Evolutionary conservation across 2,888 invertebrate genomes (phyloP).

Genomic region (Ashinkailepas kermadecensis): DNA sequence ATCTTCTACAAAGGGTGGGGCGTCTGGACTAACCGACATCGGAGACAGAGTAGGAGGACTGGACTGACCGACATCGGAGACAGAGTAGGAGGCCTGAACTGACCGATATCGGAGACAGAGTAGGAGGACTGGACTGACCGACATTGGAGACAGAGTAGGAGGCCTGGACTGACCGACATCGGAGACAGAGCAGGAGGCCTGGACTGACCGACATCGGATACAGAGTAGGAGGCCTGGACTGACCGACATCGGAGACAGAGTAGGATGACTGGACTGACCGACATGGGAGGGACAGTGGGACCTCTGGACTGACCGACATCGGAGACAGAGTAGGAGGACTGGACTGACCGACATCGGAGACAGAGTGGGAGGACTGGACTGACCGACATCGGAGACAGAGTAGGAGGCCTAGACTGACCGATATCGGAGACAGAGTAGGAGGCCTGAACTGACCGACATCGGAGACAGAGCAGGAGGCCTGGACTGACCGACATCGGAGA

Average conservation of each 20-base stretch:
- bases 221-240: slow-evolving; percentile 89
- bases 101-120: too few species aligned
- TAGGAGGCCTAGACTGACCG: slow-evolving; percentile 75
- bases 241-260: slow-evolving; percentile 77
- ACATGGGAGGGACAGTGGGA: too few species aligned
- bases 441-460: slow-evolving; percentile 73
- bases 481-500: slow-evolving; percentile 75
- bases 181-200: slow-evolving; percentile 90
- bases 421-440: slow-evolving; percentile 93
- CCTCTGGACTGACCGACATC: slow-evolving; percentile 66
- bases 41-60: too few species aligned
- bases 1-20: too few species aligned
- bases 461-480: slow-evolving; percentile 90
- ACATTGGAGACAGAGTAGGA: too few species aligned
- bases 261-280: slow-evolving; percentile 71
- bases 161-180: slow-evolving; percentile 53
- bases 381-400: slow-evolving; percentile 77
- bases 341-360: slow-evolving; percentile 75
- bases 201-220: slow-evolving; percentile 75
- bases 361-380: slow-evolving; percentile 89
- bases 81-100: too few species aligned
- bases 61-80: too few species aligned
- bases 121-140: too few species aligned
- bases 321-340: slow-evolving; percentile 91
- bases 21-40: too few species aligned